Conservation (phyloP, 2,113 vertebrate genomes). For the Zosterops borbonicus region DNA sequence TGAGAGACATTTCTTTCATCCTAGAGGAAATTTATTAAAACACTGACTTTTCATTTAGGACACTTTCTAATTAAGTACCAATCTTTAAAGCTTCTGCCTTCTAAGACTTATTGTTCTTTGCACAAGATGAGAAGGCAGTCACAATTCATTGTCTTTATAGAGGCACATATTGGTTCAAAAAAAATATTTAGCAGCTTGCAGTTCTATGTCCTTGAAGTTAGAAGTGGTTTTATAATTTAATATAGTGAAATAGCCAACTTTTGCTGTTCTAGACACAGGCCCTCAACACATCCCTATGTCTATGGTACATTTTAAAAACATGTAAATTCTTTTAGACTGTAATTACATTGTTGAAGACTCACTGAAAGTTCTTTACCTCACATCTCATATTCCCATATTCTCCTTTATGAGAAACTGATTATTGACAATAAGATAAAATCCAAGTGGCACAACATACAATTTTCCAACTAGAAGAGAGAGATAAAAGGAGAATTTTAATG, state of each 20-base stretch:
- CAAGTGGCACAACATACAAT: background rate
- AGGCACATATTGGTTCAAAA: background rate
- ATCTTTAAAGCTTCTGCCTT: conserved; percentile 16
- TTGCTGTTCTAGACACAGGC: background rate
- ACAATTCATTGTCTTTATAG: conserved; percentile 26
- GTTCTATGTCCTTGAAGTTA: background rate
- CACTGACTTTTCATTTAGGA: background rate
- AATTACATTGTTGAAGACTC: background rate
- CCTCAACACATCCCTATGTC: background rate
- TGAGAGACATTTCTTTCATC: conserved; percentile 2
- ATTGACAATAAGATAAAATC: background rate
- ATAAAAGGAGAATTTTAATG: background rate
- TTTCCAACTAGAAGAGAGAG: background rate
- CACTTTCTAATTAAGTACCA: conserved; percentile 41
- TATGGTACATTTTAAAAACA: background rate
- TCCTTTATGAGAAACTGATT: background rate
- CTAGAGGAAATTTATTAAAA: conserved; percentile 10
- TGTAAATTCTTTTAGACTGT: background rate
- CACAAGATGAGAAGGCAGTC: background rate
- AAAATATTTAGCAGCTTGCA: background rate
- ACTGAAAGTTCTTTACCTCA: background rate
- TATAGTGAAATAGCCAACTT: background rate
- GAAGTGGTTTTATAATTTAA: background rate
- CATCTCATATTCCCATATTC: background rate
- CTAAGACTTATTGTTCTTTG: conserved; percentile 14